Evolutionary conservation across 2,888 invertebrate species (phyloP), one percentile per base, ranked within the genome.

Genomic region (Periphyllus acericola): DNA sequence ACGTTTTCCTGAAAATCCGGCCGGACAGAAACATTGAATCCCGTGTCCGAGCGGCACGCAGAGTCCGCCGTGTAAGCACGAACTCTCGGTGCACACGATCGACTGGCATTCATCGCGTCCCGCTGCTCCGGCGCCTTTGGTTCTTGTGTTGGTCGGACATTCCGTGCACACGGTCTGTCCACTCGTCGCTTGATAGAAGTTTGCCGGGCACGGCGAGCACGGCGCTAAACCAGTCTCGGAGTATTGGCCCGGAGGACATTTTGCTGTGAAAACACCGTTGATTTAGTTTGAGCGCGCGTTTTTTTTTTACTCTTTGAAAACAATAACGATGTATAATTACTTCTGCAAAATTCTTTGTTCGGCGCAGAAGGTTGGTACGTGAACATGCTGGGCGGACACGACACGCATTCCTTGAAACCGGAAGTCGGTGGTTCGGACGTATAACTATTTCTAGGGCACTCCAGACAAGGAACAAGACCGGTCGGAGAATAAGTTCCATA

Each of bases 401-500:
- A 95, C 92, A 97, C 96, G 91, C 99, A 99, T 90, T 98, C 97
- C 91, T 97, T 97, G 92, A 96, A 98, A 40, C 98, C 98, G 86
- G 96, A 96, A 1, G 95, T 94, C 21, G 98, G 97, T 89, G 98
- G 97, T 91, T 96, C 95, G 1, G 95, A 94, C 1, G 96, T 96
- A 92, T 95, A 98, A 89, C 97, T 97, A 91, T 98, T 97, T 90
- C 97, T 94, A 3, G 98, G 97, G 92, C 99, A 99, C 91, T 98
- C 97, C 89, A 97, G 93, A 91, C 99, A 99, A 34, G 98, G 97
- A 8, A 97, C 97, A 90, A 98, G 93, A 78, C 98, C 98, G 29
- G 97, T 98, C 76, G 97, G 97, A 2, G 98, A 98, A 92, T 97
- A 98, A 36, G 98, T 98, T 89, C 99, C 99, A 91, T 96, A 98